Conservation (phyloP, 2,888 invertebrate genomes). For the Andrena dorsata region DNA sequence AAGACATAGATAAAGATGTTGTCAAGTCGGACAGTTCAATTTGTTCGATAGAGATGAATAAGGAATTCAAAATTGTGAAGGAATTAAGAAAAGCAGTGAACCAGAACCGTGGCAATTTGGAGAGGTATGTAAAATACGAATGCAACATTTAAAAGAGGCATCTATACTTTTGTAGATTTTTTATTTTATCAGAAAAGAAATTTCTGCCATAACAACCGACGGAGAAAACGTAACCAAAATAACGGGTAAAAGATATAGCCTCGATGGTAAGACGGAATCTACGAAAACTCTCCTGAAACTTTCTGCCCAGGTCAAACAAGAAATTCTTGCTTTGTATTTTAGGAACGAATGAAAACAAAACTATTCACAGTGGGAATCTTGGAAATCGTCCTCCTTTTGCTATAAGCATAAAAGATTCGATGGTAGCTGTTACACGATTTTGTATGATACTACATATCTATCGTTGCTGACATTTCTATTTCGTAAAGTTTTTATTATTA, state of each 20-base stretch:
- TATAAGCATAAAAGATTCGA: conserved; percentile 45
- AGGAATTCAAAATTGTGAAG: neutral
- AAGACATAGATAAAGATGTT: conserved; percentile 43
- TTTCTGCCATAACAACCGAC: neutral
- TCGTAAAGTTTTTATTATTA: conserved; percentile 7
- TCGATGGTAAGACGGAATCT: conserved; percentile 31
- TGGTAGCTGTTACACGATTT: conserved; percentile 58
- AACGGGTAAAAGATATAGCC: neutral
- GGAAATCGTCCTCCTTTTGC: conserved; percentile 25
- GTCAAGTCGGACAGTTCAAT: conserved; percentile 37
- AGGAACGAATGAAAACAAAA: conserved; percentile 36
- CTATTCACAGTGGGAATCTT: conserved; percentile 29
- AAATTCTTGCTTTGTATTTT: conserved; percentile 19
- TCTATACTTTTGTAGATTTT: conserved; percentile 11
- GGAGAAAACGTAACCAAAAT: neutral
- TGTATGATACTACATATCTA: conserved; percentile 2
- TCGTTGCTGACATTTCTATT: neutral
- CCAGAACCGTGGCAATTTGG: neutral
- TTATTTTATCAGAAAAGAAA: conserved; percentile 25
- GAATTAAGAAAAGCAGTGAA: neutral
- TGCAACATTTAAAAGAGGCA: conserved; percentile 7
- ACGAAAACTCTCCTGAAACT: neutral
- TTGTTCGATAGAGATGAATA: conserved; percentile 19
- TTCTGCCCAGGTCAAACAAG: neutral
- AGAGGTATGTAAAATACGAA: conserved; percentile 40